Evolutionary conservation across 2,888 invertebrate genomes (phyloP).

Genomic region (Cremastobaeus sp.): DNA sequence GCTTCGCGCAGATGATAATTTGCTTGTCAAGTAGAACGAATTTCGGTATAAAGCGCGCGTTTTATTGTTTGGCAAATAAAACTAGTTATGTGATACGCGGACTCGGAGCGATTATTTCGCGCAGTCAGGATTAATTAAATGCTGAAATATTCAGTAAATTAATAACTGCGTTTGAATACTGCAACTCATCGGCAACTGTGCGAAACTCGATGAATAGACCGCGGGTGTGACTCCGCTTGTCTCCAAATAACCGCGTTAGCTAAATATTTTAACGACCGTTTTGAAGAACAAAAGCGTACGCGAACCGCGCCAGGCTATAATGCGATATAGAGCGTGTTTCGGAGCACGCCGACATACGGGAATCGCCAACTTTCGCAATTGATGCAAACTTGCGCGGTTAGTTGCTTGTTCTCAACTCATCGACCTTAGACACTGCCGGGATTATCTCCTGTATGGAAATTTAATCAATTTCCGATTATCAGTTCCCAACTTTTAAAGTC

Average conservation of each 20-base stretch:
- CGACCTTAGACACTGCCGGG: conserved; percentile 30
- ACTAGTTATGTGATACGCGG: no score
- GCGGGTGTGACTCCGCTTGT: conserved; percentile 9
- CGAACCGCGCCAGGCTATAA: conserved; percentile 26
- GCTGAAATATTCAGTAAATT: background rate
- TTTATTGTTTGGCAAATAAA: no score
- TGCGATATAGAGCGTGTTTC: conserved; percentile 8
- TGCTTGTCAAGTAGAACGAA: no score
- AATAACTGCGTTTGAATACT: background rate
- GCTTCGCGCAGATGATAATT: no score
- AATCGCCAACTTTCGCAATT: conserved; percentile 40
- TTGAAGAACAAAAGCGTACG: conserved; percentile 14
- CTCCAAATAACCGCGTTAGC: background rate
- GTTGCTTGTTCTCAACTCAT: conserved; percentile 54
- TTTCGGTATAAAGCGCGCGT: no score
- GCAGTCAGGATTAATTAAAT: no score
- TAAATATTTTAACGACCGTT: conserved; percentile 35
- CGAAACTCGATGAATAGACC: conserved; percentile 4
- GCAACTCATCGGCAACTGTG: background rate
- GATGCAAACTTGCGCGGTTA: conserved; percentile 49
- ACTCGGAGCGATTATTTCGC: no score
- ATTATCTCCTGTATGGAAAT: conserved; percentile 55
- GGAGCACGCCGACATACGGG: conserved; percentile 27
- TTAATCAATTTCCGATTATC: conserved; percentile 51
- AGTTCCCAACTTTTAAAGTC: conserved; percentile 35